Conservation (phyloP, 2,113 vertebrate genomes). For the Cathartes aura region DNA sequence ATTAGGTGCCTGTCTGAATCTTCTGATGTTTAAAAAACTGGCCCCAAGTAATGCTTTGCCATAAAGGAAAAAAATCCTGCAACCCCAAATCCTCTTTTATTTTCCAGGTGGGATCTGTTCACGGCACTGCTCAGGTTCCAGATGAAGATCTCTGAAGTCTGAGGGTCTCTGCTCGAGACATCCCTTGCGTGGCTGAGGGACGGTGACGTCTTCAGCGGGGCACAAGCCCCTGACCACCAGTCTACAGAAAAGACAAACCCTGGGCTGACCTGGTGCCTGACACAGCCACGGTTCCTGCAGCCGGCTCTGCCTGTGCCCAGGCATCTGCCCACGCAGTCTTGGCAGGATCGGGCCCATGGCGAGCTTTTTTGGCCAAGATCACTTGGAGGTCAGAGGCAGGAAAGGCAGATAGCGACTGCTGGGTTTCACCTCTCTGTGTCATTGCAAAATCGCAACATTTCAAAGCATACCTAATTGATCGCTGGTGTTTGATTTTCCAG, state of each 20-base stretch:
- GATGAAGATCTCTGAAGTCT: neutral
- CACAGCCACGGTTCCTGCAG: rapidly evolving
- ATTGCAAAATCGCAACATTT: neutral
- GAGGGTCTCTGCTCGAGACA: neutral
- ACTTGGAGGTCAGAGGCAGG: neutral
- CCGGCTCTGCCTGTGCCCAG: neutral
- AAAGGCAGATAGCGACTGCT: neutral
- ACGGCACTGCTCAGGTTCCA: neutral
- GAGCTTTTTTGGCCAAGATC: rapidly evolving
- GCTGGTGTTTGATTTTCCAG: neutral
- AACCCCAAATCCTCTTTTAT: neutral
- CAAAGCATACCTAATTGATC: neutral
- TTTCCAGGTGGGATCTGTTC: rapidly evolving
- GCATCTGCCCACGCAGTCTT: rapidly evolving
- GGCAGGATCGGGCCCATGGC: neutral
- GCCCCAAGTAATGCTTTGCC: neutral
- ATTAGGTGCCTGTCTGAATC: neutral
- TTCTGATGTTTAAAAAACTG: neutral
- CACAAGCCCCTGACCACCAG: neutral
- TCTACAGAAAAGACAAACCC: rapidly evolving
- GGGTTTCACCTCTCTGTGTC: neutral
- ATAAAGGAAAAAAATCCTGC: neutral
- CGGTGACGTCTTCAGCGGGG: neutral
- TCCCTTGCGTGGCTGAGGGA: neutral
- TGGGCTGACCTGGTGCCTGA: neutral